Evolutionary conservation across 1,140 invertebrate genomes (phyloP).

Genomic region (Papilio glaucus): DNA sequence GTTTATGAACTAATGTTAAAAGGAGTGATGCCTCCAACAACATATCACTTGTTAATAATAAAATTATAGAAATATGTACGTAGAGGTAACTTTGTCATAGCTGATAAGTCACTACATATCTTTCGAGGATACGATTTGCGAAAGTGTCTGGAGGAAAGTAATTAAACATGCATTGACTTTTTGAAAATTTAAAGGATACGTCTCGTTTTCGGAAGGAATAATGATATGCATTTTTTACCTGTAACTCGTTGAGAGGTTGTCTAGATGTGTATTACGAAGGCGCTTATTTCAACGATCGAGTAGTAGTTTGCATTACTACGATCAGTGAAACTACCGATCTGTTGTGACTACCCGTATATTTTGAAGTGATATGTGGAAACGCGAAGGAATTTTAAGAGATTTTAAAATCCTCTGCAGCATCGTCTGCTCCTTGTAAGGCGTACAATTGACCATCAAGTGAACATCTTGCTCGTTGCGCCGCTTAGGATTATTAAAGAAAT

Average conservation of each 20-base stretch:
- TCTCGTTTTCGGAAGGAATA: background rate
- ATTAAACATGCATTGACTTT: slow-evolving; percentile 13
- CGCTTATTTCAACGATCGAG: background rate
- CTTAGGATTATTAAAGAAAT: background rate
- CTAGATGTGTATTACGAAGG: background rate
- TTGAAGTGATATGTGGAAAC: background rate
- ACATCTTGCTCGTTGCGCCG: background rate
- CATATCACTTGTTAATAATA: slow-evolving; percentile 83
- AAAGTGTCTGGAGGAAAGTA: slow-evolving; percentile 38
- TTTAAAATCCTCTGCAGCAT: background rate
- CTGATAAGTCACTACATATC: slow-evolving; percentile 78
- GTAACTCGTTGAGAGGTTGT: background rate
- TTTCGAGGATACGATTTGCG: slow-evolving; percentile 58
- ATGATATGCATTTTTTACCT: background rate
- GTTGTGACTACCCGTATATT: no score
- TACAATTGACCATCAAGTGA: background rate
- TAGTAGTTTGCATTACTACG: background rate
- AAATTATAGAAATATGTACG: slow-evolving; percentile 75
- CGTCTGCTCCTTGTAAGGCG: background rate
- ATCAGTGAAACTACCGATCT: background rate
- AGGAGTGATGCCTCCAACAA: slow-evolving; percentile 76
- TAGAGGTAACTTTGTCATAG: slow-evolving; percentile 78
- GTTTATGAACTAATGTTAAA: slow-evolving; percentile 69
- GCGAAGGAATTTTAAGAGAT: background rate
- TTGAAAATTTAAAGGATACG: background rate